A percentile compares a stretch with the other conserved stretches of the same genome.
phyloP scores from a whole-genome alignment of 2,888 invertebrate species.

The Epinotia ramella region DNA sequence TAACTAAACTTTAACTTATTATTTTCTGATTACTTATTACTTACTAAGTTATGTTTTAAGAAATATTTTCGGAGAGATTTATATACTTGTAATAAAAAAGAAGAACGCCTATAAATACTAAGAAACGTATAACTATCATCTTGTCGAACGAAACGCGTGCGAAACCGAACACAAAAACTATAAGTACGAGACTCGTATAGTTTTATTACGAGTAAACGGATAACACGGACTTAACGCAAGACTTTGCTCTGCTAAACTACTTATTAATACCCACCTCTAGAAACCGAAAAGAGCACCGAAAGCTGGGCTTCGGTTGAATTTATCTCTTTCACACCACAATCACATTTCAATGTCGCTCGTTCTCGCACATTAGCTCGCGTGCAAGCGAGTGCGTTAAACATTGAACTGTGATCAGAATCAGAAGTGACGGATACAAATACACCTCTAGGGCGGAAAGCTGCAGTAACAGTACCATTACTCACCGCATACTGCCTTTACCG shows the following conservation, averaged over 20 bases:
- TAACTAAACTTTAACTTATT: too few species aligned
- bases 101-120: background rate
- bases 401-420: background rate
- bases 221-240: conserved; percentile 18
- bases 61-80: too few species aligned
- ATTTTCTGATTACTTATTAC: too few species aligned
- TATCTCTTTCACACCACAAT: background rate
- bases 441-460: conserved; percentile 15
- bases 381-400: background rate
- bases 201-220: background rate
- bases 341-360: background rate
- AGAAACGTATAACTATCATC: background rate
- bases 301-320: background rate
- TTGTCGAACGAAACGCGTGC: background rate
- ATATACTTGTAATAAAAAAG: background rate
- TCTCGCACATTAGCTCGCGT: background rate
- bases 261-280: conserved; percentile 32
- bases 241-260: conserved; percentile 26
- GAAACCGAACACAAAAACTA: background rate
- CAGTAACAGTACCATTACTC: conserved; percentile 38
- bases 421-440: background rate
- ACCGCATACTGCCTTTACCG: conserved; percentile 8
- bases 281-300: conserved; percentile 29
- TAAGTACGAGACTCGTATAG: too few species aligned
- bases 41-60: too few species aligned